Base-by-base conservation (phyloP, 2,888 invertebrate genomes). In the Peribatodes rhomboidaria region DNA sequence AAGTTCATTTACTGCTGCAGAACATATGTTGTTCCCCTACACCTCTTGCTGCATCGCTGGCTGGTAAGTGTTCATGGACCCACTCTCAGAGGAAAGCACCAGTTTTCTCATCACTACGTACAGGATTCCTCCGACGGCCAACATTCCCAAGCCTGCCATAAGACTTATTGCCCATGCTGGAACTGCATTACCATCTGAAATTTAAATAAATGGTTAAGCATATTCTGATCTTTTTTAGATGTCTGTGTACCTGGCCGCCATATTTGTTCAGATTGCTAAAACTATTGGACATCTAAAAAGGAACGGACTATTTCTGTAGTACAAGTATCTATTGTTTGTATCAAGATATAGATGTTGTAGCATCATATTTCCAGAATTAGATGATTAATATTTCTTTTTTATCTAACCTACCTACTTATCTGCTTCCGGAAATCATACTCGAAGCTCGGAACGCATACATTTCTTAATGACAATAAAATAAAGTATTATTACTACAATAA, bases 111-210 rank as follows among this genome's bases (percentile, higher is more conserved):
- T 94, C 11, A 95, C 85, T 0, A 94, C 88, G 77, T 96, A 97
- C 0, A 97, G 80, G 8, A 95, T 90, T 1, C 94, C 97, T 44
- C 97, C 97, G n/a, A 95, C 76, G 3, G 95, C 65, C 35, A 97
- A 83, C 94, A 97, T 96, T 47, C 94, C 94, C 11, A 97, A 83
- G 20, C 95, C 97, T 16, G 96, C 90, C 74, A 97, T 86, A 27
- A 96, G 79, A 65, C 96, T 94, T 65, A 97, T 95, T 0, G 96
- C 95, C 97, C 97, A 97, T 0, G 96, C 96, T 67, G 97, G 97
- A 72, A 97, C 95, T 10, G 95, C 94, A 58, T 94, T 94, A 54
- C 95, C 95, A 85, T 87, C 97, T 97, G 80, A 14, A 81, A 20
- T 27, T 27, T 37, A 50, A 3, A 18, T 8, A 7, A 37, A 46